Evolutionary conservation across 2,113 vertebrate genomes (phyloP).

Genomic region (Rhagologus leucostigma): DNA sequence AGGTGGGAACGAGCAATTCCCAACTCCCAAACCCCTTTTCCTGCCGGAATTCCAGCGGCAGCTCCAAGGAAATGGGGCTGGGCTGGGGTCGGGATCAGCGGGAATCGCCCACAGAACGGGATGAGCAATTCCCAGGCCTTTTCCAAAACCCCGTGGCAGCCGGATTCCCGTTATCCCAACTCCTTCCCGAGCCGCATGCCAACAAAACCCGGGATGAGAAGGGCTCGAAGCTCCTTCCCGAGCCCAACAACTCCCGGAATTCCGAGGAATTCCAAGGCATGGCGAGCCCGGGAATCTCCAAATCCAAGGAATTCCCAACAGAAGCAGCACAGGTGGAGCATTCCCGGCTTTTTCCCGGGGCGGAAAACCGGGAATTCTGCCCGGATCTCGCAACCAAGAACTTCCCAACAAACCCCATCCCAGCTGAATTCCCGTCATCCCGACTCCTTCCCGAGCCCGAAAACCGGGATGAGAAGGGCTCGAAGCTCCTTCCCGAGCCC

Average conservation of each 20-base stretch:
- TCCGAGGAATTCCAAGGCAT: no score
- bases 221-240: background rate
- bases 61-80: no score
- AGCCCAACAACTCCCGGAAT: no score
- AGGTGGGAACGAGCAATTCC: background rate
- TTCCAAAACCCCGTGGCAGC: no score
- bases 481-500: fast-evolving
- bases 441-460: no score
- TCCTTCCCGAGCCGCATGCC: no score
- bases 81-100: no score
- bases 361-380: background rate
- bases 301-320: no score
- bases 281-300: no score
- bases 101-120: background rate
- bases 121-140: background rate
- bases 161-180: background rate
- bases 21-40: background rate
- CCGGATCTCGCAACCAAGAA: no score
- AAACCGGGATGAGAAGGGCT: background rate
- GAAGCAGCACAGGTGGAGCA: no score
- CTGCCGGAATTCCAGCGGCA: background rate
- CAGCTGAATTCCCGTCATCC: background rate
- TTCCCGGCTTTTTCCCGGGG: no score
- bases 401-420: background rate
- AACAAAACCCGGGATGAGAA: background rate